These are phyloP conservation scores for Drosophila sp. DNA, from an alignment of 1,140 invertebrate genomes.

Conservation along the genomic window DNA sequence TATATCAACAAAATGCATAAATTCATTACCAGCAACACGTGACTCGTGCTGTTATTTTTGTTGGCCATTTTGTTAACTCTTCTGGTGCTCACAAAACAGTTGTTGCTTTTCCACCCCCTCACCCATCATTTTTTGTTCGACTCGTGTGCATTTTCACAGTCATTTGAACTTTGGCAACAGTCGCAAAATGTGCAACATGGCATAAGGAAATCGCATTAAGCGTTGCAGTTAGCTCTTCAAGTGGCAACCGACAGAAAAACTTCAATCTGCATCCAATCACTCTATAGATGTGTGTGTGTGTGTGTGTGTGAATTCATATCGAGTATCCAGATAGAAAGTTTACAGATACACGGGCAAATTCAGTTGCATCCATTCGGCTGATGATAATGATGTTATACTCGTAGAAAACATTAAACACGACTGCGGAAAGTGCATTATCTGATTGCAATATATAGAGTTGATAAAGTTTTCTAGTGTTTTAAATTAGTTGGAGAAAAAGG, in stretches of 20 bases:
- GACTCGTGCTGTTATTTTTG: too few relatives aligned
- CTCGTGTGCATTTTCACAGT: slow-evolving; percentile 76
- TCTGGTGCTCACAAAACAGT: slow-evolving; percentile 45
- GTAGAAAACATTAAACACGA: too few relatives aligned
- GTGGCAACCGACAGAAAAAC: background rate
- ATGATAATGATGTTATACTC: too few relatives aligned
- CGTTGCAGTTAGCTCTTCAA: slow-evolving; percentile 61
- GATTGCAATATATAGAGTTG: too few relatives aligned
- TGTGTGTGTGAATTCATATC: background rate
- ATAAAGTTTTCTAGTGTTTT: too few relatives aligned
- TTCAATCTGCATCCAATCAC: background rate
- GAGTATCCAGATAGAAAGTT: background rate
- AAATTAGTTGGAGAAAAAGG: too few relatives aligned
- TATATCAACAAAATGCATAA: too few relatives aligned
- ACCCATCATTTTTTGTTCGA: background rate
- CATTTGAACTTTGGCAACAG: slow-evolving; percentile 79
- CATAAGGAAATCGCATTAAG: slow-evolving; percentile 75
- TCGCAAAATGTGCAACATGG: slow-evolving; percentile 75
- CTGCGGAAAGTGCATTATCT: too few relatives aligned
- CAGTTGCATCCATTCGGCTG: too few relatives aligned
- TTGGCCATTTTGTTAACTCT: slow-evolving; percentile 12
- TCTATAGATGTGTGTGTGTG: too few relatives aligned
- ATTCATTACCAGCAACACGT: too few relatives aligned
- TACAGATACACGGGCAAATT: too few relatives aligned
- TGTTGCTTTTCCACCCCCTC: background rate